Base-by-base conservation (phyloP, 2,888 invertebrate species). In the Cantharis lateralis region DNA sequence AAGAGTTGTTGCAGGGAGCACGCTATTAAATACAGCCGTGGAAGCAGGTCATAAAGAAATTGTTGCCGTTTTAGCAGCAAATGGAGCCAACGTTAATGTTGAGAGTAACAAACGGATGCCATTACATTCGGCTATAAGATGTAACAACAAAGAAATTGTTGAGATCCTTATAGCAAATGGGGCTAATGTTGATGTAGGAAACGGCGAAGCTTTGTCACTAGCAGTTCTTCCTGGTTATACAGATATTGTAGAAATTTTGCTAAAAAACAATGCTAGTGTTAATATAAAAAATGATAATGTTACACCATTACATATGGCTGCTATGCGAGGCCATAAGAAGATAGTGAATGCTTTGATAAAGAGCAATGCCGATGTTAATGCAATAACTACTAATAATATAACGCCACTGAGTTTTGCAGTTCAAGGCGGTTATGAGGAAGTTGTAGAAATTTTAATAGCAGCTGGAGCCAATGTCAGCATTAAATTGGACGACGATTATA, bases 11-110 rank as follows among this genome's bases (percentile, higher is more conserved):
- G 26, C 10, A 28, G 26, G 3, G 26, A 11, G 3, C 26, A 28
- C 10, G 3, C 26, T 28, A 3, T 28, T 28, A 11, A 11, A 10
- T 28, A 10, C 26, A 77, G 93, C 32, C 32, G 13, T 32, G 13
- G 32, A 32, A 13, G 32, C 13, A 11, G 13, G 13, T 32, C 13
- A 32, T 32, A 32, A 32, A 32, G 32, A 32, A 32, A 32, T 32
- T 32, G 32, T 32, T 32, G 32, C 13, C 11, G 13, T 32, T 32
- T 32, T 32, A 4, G 3, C 13, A 32, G 4, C 13, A 32, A 32
- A 13, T 32, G 32, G 32, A 13, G 32, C 13, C 13, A 32, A 32
- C 1, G 32, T 32, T 32, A 32, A 32, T 32, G 3, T 32, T 3
- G 11, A 13, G 11, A 32, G 32, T 32, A 11, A 13, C 4, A 3